Evolutionary conservation across 2,113 vertebrate genomes (phyloP), one percentile per base, ranked within the genome.

Genomic region (Rhizomys pruinosus): DNA sequence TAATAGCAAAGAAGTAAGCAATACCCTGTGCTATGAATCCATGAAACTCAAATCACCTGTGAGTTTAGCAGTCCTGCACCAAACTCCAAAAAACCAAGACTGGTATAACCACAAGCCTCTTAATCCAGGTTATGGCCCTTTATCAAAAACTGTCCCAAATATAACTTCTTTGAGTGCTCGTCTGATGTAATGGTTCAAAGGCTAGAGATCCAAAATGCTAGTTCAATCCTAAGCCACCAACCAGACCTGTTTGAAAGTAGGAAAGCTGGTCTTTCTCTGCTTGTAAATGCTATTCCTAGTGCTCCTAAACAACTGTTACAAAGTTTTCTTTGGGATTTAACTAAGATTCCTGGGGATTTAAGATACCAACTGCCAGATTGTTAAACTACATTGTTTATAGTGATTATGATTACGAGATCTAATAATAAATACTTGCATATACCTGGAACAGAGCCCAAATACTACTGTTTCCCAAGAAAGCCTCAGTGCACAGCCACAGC

Each of bases 351-450:
- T 87, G 42, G 95, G 94, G 96, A 95, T 97, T 97, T 97, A 96
- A 94, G 87, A 96, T 81, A 82, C 92, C 23, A 37, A 72, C 91
- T 97, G 94, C 84, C 92, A 96, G 94, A 95, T 22, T 97, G 93
- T 95, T 97, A 94, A 94, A 97, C 91, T 95, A 89, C 68, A 92
- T 95, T 97, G 95, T 97, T 96, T 96, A 95, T 89, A 96, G 97
- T 97, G 96, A 96, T 97, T 96, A 96, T 96, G 96, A 96, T 95
- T 96, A 96, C 5, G 2, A 94, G 89, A 95, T 96, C 95, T 95
- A 97, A 97, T 96, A 96, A 96, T 97, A 96, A 97, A 97, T 96
- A 87, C 89, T 96, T 89, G 66, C 61, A 81, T 96, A 94, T 92
- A 95, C 23, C 84, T 97, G 97, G 95, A 95, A 68, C 3, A 4